phyloP scores from a whole-genome alignment of 2,797 vertebrate species.

The Cynodonichthys magdalenae region DNA sequence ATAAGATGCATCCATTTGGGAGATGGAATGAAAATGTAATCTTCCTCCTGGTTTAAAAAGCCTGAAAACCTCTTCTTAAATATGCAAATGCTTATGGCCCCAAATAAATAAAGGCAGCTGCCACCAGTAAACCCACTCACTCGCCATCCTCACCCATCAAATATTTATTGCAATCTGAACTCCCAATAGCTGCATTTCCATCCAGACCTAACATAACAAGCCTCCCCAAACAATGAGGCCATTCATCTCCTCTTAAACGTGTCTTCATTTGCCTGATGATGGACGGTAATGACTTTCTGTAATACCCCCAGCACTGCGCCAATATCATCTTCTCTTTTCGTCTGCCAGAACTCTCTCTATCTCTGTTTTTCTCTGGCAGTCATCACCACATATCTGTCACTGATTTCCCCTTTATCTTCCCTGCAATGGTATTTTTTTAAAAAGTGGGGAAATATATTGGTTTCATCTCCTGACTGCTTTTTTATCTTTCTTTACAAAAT shows the following conservation, averaged over 20 bases:
- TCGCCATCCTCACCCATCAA: conserved; percentile 48
- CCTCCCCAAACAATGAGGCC: conserved; percentile 51
- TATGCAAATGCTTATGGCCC: conserved; percentile 29
- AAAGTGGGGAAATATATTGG: not conserved
- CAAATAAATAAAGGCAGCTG: conserved; percentile 18
- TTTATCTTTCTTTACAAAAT: conserved; percentile 17
- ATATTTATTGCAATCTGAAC: conserved; percentile 71
- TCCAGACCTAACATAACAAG: conserved; percentile 64
- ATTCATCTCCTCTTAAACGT: conserved; percentile 68
- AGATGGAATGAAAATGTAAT: conserved; percentile 41
- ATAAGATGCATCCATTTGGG: conserved; percentile 24
- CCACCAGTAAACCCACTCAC: conserved; percentile 10
- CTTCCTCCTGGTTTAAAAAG: conserved; percentile 32
- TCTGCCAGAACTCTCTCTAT: conserved; percentile 29
- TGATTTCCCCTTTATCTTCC: conserved; percentile 26
- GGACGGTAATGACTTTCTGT: conserved; percentile 66
- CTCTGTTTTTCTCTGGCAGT: conserved; percentile 18
- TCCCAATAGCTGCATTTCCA: conserved; percentile 36
- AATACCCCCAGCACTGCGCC: conserved; percentile 40
- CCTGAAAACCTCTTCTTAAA: conserved; percentile 28
- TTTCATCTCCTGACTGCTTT: not conserved
- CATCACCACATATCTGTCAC: conserved; percentile 39
- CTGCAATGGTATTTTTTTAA: not conserved
- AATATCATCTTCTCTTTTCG: conserved; percentile 41
- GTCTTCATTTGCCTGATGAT: conserved; percentile 61